Base-by-base conservation (phyloP, 2,888 invertebrate genomes). In the Drosophila neotestacea region DNA sequence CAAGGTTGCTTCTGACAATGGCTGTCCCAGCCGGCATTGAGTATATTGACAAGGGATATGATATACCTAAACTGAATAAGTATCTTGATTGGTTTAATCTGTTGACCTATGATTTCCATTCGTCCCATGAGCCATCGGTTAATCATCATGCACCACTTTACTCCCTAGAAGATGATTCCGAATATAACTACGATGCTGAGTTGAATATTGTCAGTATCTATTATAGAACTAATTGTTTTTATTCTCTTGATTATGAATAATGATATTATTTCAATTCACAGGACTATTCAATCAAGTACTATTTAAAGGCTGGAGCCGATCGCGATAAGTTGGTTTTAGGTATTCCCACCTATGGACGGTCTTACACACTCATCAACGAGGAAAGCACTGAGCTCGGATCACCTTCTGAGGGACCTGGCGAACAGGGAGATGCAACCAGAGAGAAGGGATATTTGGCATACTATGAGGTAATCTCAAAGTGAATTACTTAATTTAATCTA, bases 11-110 rank as follows among this genome's bases (percentile, higher is more conserved):
- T 56, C 93, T 98, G 16, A 97, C 98, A 6, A 97, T 98, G 96
- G 98, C 98, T 10, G 97, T 98, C 34, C 98, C 98, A 0, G 98
- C 98, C 2, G 98, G 98, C 27, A 96, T 97, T 80, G 97, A 98
- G 91, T 97, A 98, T 90, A 96, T 98, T 79, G 96, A 97, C 90
- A 97, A 98, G 91, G 98, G 98, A 73, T 98, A 97, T 91, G 98
- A 98, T 87, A 94, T 98, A 63, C 96, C 96, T 70, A 96, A 96
- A 83, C 93, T 98, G 63, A 97, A 97, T 91, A 96, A 95, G 95
- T 95, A 97, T 92, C 93, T 98, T 81, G 98, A 98, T 93, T 98
- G 98, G 95, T 96, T 98, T 94, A 98, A 98, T 93, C 94, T 98
- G 70, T 93, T 98, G 34, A 96, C 97, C 4, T 98, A 98, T 92